Evolutionary conservation across 1,140 invertebrate genomes (phyloP).

Genomic region (Hetaerina americana): DNA sequence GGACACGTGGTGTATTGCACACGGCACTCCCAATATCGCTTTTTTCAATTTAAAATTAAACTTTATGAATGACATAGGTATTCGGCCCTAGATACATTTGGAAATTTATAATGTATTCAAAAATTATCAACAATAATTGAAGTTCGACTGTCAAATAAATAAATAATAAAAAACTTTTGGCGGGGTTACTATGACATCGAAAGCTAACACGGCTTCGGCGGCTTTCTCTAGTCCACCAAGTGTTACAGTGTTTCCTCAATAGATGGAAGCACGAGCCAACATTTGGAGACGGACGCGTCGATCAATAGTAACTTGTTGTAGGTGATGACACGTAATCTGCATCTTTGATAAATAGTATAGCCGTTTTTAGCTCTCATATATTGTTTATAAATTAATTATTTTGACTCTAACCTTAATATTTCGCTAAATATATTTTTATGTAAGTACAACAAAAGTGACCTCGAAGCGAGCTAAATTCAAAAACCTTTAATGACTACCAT

Average conservation of each 20-base stretch:
- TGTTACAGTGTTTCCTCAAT: not conserved
- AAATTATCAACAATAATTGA: not conserved
- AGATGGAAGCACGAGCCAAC: not conserved
- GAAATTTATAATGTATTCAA: not conserved
- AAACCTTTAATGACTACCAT: too few species aligned
- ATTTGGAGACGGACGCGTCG: not conserved
- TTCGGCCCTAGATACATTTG: not conserved
- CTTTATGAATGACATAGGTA: not conserved
- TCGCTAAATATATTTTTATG: too few species aligned
- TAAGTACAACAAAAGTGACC: too few species aligned
- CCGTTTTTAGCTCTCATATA: too few species aligned
- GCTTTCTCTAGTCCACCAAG: not conserved
- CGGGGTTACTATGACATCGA: not conserved
- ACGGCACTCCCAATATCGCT: not conserved
- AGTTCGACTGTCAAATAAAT: not conserved
- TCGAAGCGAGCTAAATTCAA: too few species aligned
- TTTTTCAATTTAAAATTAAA: not conserved
- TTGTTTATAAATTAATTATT: too few species aligned
- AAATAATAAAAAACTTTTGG: constrained; percentile 1
- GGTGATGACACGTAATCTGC: too few species aligned
- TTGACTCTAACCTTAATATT: too few species aligned
- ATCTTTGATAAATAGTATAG: too few species aligned
- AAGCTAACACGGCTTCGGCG: not conserved
- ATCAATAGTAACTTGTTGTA: too few species aligned
- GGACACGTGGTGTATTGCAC: not conserved